phyloP scores from a whole-genome alignment of 2,888 invertebrate genomes.

The Chironomus tentans region DNA sequence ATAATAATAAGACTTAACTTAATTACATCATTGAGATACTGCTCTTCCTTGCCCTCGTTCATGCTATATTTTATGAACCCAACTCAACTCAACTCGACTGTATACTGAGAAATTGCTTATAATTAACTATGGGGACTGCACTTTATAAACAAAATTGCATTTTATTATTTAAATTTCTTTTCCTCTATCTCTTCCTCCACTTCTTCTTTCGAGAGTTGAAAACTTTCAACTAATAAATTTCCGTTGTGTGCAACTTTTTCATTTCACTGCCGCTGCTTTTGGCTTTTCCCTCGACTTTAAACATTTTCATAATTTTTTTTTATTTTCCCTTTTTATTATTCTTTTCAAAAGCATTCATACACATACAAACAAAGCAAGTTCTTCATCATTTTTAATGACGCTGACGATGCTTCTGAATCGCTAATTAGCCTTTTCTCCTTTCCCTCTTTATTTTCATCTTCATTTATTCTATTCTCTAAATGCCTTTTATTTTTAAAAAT shows the following conservation, averaged over 20 bases:
- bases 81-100: background rate
- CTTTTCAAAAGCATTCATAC: background rate
- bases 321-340: too few species aligned
- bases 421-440: conserved; percentile 6
- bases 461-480: background rate
- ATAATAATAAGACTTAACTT: background rate
- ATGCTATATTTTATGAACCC: background rate
- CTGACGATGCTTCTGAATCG: conserved; percentile 6
- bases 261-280: background rate
- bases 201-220: background rate
- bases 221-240: background rate
- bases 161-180: background rate
- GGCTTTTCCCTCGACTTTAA: background rate
- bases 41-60: background rate
- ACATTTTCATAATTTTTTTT: too few species aligned
- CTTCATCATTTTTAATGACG: conserved; percentile 10
- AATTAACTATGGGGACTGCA: background rate
- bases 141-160: background rate
- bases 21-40: background rate
- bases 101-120: conserved; percentile 1
- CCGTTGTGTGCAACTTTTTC: background rate
- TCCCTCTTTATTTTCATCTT: background rate
- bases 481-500: background rate
- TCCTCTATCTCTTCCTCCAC: background rate
- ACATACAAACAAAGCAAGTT: background rate